phyloP scores from a whole-genome alignment of 2,113 vertebrate species.

The Capra hircus region DNA sequence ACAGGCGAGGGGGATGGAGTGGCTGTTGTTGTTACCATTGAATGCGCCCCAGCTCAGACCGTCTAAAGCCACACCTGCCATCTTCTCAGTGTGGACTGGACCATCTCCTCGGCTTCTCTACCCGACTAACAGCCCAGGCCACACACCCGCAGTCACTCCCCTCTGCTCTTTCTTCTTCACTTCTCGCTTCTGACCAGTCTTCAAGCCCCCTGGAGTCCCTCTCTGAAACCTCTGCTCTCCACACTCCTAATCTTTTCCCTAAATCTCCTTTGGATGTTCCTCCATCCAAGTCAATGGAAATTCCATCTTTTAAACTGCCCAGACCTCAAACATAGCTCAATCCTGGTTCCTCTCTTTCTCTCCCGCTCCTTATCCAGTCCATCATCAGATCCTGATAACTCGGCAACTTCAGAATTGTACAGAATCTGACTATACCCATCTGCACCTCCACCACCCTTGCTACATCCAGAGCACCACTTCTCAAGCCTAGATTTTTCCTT shows the following conservation, averaged over 20 bases:
- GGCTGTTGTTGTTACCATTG: fast-evolving
- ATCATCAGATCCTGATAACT: background rate
- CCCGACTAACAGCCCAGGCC: background rate
- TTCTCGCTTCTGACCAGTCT: background rate
- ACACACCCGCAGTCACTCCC: fast-evolving
- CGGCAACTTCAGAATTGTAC: background rate
- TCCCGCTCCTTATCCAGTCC: background rate
- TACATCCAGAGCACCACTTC: too few species aligned
- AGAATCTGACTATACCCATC: too few species aligned
- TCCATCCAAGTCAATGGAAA: background rate
- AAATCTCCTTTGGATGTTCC: background rate
- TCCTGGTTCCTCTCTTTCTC: background rate
- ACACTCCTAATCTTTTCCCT: background rate
- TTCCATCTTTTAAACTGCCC: background rate
- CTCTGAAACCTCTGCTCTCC: background rate
- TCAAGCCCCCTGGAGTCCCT: background rate
- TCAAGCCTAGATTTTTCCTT: background rate
- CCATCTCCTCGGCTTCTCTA: fast-evolving
- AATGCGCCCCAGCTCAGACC: background rate
- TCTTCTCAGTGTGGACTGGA: background rate
- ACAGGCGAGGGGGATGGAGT: background rate
- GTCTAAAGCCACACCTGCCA: background rate
- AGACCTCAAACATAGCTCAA: background rate
- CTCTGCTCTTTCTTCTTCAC: background rate
- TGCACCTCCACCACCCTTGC: fast-evolving